Conservation (phyloP, 2,888 invertebrate genomes). For the Octonoba sinensis region DNA sequence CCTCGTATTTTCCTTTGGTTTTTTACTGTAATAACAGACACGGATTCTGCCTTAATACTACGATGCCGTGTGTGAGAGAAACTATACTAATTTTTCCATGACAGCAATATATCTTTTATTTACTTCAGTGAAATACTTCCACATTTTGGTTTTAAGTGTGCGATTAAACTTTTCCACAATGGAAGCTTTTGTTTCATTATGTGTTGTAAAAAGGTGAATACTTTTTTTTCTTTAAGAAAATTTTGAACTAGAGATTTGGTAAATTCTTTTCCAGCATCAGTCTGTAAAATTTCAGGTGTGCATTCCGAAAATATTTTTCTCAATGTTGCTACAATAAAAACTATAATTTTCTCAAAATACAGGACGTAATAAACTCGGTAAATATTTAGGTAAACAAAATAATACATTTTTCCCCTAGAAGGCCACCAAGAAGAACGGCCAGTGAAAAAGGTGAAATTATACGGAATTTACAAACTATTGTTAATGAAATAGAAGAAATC, state of each 20-base stretch:
- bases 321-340: slow-evolving; percentile 62
- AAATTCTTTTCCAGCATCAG: slow-evolving; percentile 67
- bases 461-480: no score
- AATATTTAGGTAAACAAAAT: no score
- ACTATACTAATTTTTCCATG: slow-evolving; percentile 26
- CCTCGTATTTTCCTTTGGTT: slow-evolving; percentile 30
- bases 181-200: slow-evolving; percentile 68
- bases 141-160: slow-evolving; percentile 68
- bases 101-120: slow-evolving; percentile 29
- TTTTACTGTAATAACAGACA: background rate
- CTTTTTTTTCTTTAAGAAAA: slow-evolving; percentile 54
- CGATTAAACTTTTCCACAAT: slow-evolving; percentile 69
- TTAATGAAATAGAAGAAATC: no score
- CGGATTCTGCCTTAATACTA: slow-evolving; percentile 25
- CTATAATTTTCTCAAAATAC: no score
- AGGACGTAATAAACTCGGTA: no score
- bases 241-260: slow-evolving; percentile 54
- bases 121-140: slow-evolving; percentile 30
- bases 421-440: no score
- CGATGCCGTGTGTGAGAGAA: slow-evolving; percentile 45
- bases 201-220: slow-evolving; percentile 67
- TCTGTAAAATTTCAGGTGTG: slow-evolving; percentile 65
- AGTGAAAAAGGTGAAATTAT: no score
- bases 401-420: no score
- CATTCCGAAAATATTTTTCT: slow-evolving; percentile 53